Percentiles rank a stretch among this genome's conserved stretches.
These are phyloP conservation scores for Montipora foliosa DNA, from an alignment of 64 coral and sea anemone species.

Conservation along the genomic window DNA sequence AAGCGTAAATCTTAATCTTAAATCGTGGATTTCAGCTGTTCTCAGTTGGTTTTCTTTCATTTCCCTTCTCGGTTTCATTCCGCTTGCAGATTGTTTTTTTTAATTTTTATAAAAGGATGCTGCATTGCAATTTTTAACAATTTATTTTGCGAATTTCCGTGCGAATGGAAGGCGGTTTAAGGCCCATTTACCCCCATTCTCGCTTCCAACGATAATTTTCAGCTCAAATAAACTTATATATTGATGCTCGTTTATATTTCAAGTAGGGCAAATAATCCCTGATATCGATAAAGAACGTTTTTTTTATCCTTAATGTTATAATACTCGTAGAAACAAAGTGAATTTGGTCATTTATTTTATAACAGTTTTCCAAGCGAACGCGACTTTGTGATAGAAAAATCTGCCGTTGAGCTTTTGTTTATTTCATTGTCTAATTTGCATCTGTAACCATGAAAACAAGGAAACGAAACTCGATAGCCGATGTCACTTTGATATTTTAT, in stretches of 20 bases:
- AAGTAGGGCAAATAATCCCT: not conserved
- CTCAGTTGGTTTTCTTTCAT: not conserved
- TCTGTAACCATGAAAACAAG: slow-evolving; percentile 62
- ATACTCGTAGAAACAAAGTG: not conserved
- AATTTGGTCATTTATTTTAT: not conserved
- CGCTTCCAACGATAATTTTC: no score
- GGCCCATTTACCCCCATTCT: no score
- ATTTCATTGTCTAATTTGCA: slow-evolving; percentile 7
- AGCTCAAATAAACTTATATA: not conserved
- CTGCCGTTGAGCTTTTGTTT: slow-evolving; percentile 25
- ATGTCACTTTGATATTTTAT: not conserved
- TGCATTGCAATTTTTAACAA: no score
- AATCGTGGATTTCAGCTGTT: slow-evolving; percentile 4
- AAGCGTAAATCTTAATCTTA: not conserved
- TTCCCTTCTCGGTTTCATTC: not conserved
- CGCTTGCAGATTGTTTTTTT: no score
- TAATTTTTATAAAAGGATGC: no score
- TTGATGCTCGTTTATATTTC: slow-evolving; percentile 11
- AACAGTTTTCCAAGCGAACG: not conserved
- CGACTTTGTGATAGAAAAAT: not conserved
- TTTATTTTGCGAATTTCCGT: no score
- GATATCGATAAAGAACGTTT: no score
- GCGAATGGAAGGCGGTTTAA: no score
- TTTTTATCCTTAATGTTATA: no score
- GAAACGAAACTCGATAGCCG: slow-evolving; percentile 12